Percentiles rank a stretch among this genome's conserved stretches.
These are phyloP conservation scores for Brachionus asplanchnoidis DNA, from an alignment of 1,140 invertebrate species.

Conservation along the genomic window DNA sequence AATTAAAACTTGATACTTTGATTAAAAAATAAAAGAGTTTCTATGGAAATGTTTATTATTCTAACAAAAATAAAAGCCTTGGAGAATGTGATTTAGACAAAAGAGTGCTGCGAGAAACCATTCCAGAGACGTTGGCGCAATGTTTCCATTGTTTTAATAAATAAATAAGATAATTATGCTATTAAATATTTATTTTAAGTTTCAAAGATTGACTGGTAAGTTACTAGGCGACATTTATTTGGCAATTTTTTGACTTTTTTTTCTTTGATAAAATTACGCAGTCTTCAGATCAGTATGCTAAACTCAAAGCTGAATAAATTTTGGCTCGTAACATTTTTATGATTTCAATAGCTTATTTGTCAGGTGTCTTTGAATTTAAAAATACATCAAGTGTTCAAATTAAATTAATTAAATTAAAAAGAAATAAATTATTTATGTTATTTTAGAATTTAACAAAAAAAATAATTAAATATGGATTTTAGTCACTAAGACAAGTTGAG, in stretches of 20 bases:
- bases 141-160: not conserved
- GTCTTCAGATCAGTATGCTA: too few species aligned
- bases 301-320: too few species aligned
- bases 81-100: not conserved
- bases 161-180: not conserved
- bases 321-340: not conserved
- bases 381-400: not conserved
- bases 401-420: not conserved
- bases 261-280: not conserved
- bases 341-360: not conserved
- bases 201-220: not conserved
- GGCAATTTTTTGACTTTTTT: not conserved
- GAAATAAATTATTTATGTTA: not conserved
- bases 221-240: not conserved
- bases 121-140: not conserved
- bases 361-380: not conserved
- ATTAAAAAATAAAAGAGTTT: not conserved
- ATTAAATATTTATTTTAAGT: not conserved
- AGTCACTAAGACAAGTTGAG: too few species aligned
- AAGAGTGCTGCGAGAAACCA: not conserved
- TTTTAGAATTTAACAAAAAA: too few species aligned
- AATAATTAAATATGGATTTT: too few species aligned
- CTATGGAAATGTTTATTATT: slow-evolving; percentile 4
- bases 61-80: not conserved
- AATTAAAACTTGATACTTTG: not conserved